Evolutionary conservation across 2,797 vertebrate species (phyloP).

Genomic region (Aplochiton taeniatus): DNA sequence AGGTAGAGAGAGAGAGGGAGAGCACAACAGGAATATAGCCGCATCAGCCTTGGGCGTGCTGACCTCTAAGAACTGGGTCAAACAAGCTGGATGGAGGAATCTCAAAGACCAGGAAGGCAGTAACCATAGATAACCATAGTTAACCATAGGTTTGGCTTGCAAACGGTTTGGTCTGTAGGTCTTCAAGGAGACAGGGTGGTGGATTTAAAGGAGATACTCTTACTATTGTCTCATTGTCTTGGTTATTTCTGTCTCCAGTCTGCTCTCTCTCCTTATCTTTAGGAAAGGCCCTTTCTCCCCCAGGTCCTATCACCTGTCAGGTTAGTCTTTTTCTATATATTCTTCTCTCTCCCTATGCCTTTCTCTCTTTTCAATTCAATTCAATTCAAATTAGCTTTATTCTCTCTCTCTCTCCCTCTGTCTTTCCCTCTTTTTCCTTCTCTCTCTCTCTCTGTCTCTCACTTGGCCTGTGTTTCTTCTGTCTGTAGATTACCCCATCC

Average conservation of each 20-base stretch:
- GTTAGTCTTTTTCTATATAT: too few relatives aligned
- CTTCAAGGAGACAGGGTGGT: neutral
- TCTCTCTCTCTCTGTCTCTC: neutral
- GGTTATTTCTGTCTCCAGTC: neutral
- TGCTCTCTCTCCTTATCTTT: neutral
- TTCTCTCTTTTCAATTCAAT: neutral
- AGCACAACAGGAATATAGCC: slow-evolving; percentile 38
- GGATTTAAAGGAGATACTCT: too few relatives aligned
- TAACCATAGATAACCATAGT: too few relatives aligned
- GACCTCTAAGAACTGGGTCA: slow-evolving; percentile 33
- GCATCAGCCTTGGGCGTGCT: slow-evolving; percentile 19
- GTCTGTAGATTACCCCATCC: slow-evolving; percentile 14
- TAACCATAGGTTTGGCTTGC: slow-evolving; percentile 11
- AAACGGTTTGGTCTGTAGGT: slow-evolving; percentile 13
- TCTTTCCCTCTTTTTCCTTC: neutral
- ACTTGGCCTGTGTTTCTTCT: slow-evolving; percentile 3
- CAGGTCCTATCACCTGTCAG: too few relatives aligned
- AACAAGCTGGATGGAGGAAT: slow-evolving; percentile 23
- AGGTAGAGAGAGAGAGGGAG: too few relatives aligned
- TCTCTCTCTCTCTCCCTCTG: neutral
- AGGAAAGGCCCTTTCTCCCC: neutral
- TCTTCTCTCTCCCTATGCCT: too few relatives aligned
- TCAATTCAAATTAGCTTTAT: too few relatives aligned
- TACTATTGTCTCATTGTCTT: too few relatives aligned
- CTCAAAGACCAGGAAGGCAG: neutral